These are phyloP conservation scores for Whitmania pigra DNA, from an alignment of 1,140 invertebrate genomes.

Conservation along the genomic window DNA sequence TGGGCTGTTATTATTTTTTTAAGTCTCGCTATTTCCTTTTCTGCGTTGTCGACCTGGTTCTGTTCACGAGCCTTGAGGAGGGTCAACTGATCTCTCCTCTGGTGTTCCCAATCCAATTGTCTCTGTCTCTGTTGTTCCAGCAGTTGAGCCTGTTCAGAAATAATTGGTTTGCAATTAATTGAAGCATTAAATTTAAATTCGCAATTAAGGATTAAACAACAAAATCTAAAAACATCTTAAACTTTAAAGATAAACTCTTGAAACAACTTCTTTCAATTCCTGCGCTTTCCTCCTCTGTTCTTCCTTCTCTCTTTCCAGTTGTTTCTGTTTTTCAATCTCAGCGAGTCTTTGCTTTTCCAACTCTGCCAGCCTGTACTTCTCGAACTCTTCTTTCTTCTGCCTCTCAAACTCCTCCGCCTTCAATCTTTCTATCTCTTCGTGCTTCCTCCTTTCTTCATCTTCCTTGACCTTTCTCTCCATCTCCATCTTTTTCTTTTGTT, in stretches of 20 bases:
- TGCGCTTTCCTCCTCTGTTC: constrained; percentile 44
- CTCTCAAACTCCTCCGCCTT: constrained; percentile 89
- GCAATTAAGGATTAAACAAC: background rate
- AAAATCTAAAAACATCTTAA: background rate
- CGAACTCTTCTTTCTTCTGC: constrained; percentile 89
- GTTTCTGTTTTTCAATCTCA: constrained; percentile 64
- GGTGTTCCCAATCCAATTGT: constrained; percentile 88
- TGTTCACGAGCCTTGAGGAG: constrained; percentile 63
- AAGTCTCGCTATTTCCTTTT: constrained; percentile 45
- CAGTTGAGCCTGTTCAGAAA: constrained; percentile 38
- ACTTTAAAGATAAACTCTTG: background rate
- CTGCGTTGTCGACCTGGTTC: constrained; percentile 34
- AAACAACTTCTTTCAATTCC: constrained; percentile 55
- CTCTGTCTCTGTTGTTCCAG: constrained; percentile 87
- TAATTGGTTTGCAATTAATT: too few relatives aligned
- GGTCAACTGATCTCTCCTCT: constrained; percentile 76
- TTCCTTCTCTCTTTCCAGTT: constrained; percentile 54
- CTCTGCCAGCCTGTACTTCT: constrained; percentile 62
- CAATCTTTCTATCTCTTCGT: constrained; percentile 43
- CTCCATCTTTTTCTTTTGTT: constrained; percentile 10
- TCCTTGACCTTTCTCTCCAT: constrained; percentile 1
- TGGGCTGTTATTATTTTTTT: constrained; percentile 65
- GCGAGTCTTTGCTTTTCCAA: constrained; percentile 39
- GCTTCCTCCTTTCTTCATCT: constrained; percentile 3
- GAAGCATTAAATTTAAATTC: too few relatives aligned